Base-by-base conservation (phyloP, 2,113 vertebrate genomes). In the Cottus gobio region DNA sequence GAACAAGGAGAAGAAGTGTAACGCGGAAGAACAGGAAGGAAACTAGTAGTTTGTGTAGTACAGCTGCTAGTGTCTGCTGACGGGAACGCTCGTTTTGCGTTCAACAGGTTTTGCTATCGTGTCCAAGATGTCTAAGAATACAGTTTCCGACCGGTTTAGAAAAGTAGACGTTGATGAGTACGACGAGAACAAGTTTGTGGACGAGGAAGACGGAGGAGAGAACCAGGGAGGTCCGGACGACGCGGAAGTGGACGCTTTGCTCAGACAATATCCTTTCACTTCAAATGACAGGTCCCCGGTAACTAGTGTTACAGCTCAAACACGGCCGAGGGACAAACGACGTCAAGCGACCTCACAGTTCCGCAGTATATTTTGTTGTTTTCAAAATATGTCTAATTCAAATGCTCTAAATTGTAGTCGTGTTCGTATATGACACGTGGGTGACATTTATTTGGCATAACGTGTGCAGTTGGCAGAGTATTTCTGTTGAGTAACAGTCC, bases 161-260 rank as follows among this genome's bases (percentile, higher is more conserved):
- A 96, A 95, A 76, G 96, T 97, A 56, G 97, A 98, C 37, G 96
- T 98, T 48, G 97, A 98, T 70, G 97, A 98, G 81, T 98, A 97
- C 88, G 97, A 98, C 81, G 96, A 98, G 93, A 98, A 98, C 93
- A 98, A 98, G 92, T 98, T 98, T 84, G 97, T 98, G 82, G 97
- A 98, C 70, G 97, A 98, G 78, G 97, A 97, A 44, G 97, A 97
- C 11, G 96, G 95, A 36, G 96, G 95, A 75, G 97, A 98, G 58
- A 96, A 95, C 71, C 97, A 97, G 77, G 87, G 86, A 3, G 97
- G 97, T 36, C 97, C 97, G n/a, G 97, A 98, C 86, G 96, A 97
- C 63, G 95, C 96, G 72, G 97, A 98, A 83, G 97, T 98, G 80
- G 97, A 98, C 87, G 93, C 93, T 16, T 93, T 97, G 56, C 95